Conservation (phyloP, 2,888 invertebrate genomes). For the Pseudeuparius sepicola region DNA sequence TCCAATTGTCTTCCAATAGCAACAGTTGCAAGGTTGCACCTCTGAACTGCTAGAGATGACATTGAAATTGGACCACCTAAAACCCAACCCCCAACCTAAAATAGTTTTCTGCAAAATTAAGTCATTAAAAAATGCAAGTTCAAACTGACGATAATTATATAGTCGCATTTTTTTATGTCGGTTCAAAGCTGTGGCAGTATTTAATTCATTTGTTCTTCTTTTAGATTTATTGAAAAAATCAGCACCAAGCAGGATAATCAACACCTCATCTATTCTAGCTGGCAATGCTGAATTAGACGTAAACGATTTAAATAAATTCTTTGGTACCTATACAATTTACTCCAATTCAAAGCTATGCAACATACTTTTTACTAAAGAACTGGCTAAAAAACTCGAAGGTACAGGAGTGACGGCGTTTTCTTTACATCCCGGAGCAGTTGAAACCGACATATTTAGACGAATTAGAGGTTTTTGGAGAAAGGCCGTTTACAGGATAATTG, state of each 20-base stretch:
- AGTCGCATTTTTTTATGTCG: too few relatives aligned
- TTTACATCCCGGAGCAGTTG: constrained; percentile 28
- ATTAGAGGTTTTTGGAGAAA: constrained; percentile 15
- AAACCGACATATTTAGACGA: constrained; percentile 20
- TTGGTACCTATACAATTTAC: constrained; percentile 19
- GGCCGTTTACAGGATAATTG: constrained; percentile 13
- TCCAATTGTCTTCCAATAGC: too few relatives aligned
- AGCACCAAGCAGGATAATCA: constrained; percentile 28
- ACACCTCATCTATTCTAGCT: constrained; percentile 26
- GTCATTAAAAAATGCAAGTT: too few relatives aligned
- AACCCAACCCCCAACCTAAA: too few relatives aligned
- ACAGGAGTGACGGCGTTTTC: constrained; percentile 26
- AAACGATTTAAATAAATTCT: constrained; percentile 22
- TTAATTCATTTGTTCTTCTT: constrained; percentile 25
- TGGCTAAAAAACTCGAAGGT: constrained; percentile 24
- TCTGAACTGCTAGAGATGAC: too few relatives aligned
- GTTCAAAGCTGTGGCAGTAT: too few relatives aligned
- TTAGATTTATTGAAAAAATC: constrained; percentile 42
- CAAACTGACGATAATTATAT: too few relatives aligned
- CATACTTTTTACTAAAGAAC: constrained; percentile 26
- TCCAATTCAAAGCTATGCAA: constrained; percentile 27
- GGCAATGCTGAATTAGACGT: constrained; percentile 21
- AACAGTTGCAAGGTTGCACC: too few relatives aligned
- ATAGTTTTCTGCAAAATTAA: too few relatives aligned
- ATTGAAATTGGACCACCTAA: too few relatives aligned